These are phyloP conservation scores for Mycogona germanica DNA, from an alignment of 2,888 invertebrate genomes.

Conservation along the genomic window DNA sequence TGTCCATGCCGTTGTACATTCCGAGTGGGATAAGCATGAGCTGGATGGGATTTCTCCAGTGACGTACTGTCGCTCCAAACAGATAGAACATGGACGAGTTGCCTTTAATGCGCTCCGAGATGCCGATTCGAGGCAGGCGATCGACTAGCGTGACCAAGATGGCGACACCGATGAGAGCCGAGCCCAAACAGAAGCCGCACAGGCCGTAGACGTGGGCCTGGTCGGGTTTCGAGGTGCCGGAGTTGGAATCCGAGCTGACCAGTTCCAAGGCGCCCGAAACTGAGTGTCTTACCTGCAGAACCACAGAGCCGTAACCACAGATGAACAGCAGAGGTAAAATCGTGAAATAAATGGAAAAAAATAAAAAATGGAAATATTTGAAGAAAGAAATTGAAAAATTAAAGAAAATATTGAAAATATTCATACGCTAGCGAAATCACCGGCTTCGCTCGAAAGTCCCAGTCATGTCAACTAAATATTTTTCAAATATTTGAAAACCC, in stretches of 20 bases:
- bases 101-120: neutral
- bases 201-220: constrained; percentile 70
- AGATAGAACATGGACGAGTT: constrained; percentile 63
- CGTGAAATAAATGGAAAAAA: no score
- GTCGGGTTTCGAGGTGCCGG: neutral
- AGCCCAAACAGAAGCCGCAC: constrained; percentile 74
- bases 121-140: constrained; percentile 63
- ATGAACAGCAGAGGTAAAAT: no score
- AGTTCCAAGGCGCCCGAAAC: no score
- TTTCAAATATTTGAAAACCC: no score
- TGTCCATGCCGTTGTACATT: constrained; percentile 93
- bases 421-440: no score
- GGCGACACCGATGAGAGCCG: constrained; percentile 70
- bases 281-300: no score
- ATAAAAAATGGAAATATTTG: no score
- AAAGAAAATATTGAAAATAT: no score
- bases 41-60: constrained; percentile 81
- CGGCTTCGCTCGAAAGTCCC: no score
- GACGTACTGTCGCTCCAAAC: constrained; percentile 78
- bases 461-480: no score
- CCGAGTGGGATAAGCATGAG: constrained; percentile 88
- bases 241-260: neutral
- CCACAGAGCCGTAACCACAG: no score
- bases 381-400: no score
- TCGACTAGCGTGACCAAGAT: constrained; percentile 81